Conservation (phyloP, 2,888 invertebrate species). For the Geophilus truncorum region DNA sequence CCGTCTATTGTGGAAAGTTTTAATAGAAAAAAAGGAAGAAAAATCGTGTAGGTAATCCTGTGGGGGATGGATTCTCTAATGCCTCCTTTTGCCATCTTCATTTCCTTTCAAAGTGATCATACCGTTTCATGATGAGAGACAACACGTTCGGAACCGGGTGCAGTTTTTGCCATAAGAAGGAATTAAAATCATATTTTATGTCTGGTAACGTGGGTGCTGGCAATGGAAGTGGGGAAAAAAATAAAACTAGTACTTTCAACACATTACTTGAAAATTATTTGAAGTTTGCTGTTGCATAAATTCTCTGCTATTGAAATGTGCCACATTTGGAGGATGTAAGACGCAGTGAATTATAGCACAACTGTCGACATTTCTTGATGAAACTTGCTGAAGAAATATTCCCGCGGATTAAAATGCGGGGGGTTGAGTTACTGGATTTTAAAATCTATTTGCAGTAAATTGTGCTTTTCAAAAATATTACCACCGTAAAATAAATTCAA, state of each 20-base stretch:
- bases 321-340: not conserved
- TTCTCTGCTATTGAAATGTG: not conserved
- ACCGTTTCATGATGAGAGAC: not conserved
- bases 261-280: not conserved
- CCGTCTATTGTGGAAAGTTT: not conserved
- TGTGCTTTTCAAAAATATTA: not conserved
- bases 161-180: not conserved
- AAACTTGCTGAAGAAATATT: constrained; percentile 1
- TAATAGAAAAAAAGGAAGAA: not conserved
- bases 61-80: not conserved
- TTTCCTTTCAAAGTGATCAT: not conserved
- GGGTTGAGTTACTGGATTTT: not conserved
- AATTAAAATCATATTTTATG: not conserved
- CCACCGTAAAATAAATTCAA: not conserved
- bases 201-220: not conserved
- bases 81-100: not conserved
- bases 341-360: not conserved
- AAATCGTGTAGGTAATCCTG: not conserved
- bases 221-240: not conserved
- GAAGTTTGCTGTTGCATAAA: not conserved
- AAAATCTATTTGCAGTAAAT: constrained; percentile 6
- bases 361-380: not conserved
- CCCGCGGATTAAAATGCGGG: not conserved
- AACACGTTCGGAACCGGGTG: not conserved
- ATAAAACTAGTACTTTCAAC: not conserved